These are phyloP conservation scores for Hofmannophila pseudospretella DNA, from an alignment of 2,888 invertebrate species.

Conservation along the genomic window DNA sequence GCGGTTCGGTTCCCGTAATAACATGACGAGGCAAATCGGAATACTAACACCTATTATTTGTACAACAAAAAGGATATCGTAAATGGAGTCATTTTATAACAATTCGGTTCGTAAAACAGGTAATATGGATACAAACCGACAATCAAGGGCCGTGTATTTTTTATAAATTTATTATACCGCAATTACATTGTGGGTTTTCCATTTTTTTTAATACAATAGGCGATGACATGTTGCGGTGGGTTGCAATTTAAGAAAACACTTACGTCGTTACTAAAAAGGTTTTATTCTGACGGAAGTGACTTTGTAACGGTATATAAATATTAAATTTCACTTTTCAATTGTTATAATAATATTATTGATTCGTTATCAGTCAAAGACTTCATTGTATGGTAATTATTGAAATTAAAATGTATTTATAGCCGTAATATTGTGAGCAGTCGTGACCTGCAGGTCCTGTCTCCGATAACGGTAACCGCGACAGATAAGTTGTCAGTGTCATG, in stretches of 20 bases:
- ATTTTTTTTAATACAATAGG: conserved; percentile 53
- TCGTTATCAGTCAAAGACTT: conserved; percentile 71
- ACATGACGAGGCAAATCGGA: conserved; percentile 51
- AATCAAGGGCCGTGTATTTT: conserved; percentile 66
- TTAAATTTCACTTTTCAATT: conserved; percentile 53
- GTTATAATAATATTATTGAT: conserved; percentile 38
- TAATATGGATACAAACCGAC: conserved; percentile 68
- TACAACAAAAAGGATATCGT: conserved; percentile 46
- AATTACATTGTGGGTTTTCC: conserved; percentile 56
- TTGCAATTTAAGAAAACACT: conserved; percentile 53
- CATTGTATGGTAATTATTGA: conserved; percentile 66
- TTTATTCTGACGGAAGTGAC: conserved; percentile 51
- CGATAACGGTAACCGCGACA: conserved; percentile 45
- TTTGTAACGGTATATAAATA: conserved; percentile 42
- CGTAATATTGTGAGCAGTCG: conserved; percentile 44
- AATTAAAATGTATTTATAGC: conserved; percentile 72
- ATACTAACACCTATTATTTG: conserved; percentile 66
- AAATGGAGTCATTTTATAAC: conserved; percentile 71
- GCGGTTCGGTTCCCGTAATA: conserved; percentile 49
- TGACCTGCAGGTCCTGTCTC: conserved; percentile 45
- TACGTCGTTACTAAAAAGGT: conserved; percentile 51
- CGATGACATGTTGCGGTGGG: conserved; percentile 69
- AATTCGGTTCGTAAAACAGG: conserved; percentile 62
- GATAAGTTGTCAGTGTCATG: conserved; percentile 53
- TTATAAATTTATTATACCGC: conserved; percentile 68